Conservation (phyloP, 2,888 invertebrate genomes). For the Thelaira solivaga region DNA sequence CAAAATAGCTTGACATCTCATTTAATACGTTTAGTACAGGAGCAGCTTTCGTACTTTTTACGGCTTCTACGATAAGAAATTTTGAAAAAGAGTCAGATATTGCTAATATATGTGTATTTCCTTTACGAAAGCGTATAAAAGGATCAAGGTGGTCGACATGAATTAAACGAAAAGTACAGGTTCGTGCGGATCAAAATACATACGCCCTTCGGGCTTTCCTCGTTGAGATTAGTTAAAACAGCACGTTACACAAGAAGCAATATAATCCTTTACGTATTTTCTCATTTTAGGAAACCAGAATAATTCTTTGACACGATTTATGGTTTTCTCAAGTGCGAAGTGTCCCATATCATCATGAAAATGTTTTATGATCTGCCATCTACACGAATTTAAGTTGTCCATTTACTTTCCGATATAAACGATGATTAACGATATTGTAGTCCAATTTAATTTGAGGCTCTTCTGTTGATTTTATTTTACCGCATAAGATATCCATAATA, state of each 20-base stretch:
- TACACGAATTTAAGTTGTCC: conserved; percentile 36
- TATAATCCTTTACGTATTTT: conserved; percentile 38
- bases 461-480: not conserved
- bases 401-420: conserved; percentile 33
- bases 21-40: conserved; percentile 58
- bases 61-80: conserved; percentile 52
- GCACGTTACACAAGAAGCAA: conserved; percentile 42
- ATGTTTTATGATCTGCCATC: conserved; percentile 19
- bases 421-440: conserved; percentile 42
- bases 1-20: conserved; percentile 36
- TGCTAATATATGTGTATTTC: conserved; percentile 25
- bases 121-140: conserved; percentile 10
- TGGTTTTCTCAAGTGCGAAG: conserved; percentile 21
- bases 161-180: conserved; percentile 35
- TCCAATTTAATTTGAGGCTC: conserved; percentile 13
- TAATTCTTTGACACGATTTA: not conserved
- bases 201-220: conserved; percentile 37
- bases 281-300: conserved; percentile 42
- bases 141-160: conserved; percentile 61
- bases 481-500: conserved; percentile 26
- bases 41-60: conserved; percentile 37
- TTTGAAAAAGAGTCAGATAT: conserved; percentile 53
- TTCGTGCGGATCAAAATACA: conserved; percentile 19
- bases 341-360: conserved; percentile 40
- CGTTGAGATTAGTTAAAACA: conserved; percentile 24